phyloP scores from a whole-genome alignment of 2,888 invertebrate species.

The Lochmaea capreae region DNA sequence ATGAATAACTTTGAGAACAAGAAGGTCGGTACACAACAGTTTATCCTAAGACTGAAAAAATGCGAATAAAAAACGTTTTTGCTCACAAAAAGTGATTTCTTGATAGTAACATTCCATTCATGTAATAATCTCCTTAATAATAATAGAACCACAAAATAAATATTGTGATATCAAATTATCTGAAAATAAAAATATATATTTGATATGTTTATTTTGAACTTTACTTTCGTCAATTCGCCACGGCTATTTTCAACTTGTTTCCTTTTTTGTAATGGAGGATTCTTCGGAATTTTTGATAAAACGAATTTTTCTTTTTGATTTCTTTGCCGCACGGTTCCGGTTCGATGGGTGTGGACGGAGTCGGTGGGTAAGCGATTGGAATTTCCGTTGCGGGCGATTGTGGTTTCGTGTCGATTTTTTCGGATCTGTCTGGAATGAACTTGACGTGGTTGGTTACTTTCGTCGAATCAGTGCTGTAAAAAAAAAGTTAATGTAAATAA shows the following conservation, averaged over 20 bases:
- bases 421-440: conserved; percentile 15
- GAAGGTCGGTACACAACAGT: no score
- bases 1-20: no score
- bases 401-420: not conserved
- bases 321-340: not conserved
- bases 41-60: no score
- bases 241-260: conserved; percentile 27
- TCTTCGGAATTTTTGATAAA: conserved; percentile 13
- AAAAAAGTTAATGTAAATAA: not conserved
- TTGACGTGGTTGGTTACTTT: conserved; percentile 21
- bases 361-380: not conserved
- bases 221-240: conserved; percentile 27
- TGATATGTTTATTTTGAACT: conserved; percentile 5
- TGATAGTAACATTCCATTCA: not conserved
- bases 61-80: no score
- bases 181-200: conserved; percentile 3
- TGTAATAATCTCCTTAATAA: not conserved
- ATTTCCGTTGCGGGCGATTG: not conserved
- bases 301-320: conserved; percentile 31
- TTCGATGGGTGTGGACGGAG: conserved; percentile 1
- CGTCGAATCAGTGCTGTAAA: conserved; percentile 11
- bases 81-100: not conserved
- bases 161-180: conserved; percentile 1
- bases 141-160: conserved; percentile 17
- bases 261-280: conserved; percentile 26